Percentiles rank a stretch among this genome's conserved stretches.
Evolutionary conservation across 1,140 invertebrate genomes (phyloP).

Genomic region (Bombus consobrinus): DNA sequence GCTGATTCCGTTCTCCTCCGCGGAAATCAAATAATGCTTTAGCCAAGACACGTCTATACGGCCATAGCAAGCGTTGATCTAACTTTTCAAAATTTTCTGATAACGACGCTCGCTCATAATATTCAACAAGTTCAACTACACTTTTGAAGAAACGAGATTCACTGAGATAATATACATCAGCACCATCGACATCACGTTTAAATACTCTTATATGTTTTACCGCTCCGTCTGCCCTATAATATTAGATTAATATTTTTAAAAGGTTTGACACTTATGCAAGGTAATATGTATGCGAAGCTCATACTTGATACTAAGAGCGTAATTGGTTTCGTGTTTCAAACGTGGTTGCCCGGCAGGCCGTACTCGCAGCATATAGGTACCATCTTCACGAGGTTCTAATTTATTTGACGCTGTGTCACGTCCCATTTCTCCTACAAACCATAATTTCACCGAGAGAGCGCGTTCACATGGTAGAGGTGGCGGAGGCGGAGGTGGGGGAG

Average conservation of each 20-base stretch:
- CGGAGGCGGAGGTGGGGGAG: slow-evolving; percentile 83
- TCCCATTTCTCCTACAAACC: slow-evolving; percentile 95
- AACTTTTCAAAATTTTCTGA: slow-evolving; percentile 95
- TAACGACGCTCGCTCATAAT: slow-evolving; percentile 94
- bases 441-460: slow-evolving; percentile 84
- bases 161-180: slow-evolving; percentile 89
- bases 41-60: slow-evolving; percentile 88
- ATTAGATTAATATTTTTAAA: background rate
- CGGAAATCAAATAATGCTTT: slow-evolving; percentile 90
- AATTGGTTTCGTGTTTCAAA: slow-evolving; percentile 87
- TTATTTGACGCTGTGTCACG: slow-evolving; percentile 90
- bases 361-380: slow-evolving; percentile 94
- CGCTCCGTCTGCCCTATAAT: slow-evolving; percentile 88
- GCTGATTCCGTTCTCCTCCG: slow-evolving; percentile 89
- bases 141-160: slow-evolving; percentile 95
- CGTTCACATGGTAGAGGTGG: slow-evolving; percentile 83
- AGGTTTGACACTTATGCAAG: background rate
- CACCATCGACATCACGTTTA: slow-evolving; percentile 84
- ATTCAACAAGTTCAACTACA: slow-evolving; percentile 93
- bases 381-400: slow-evolving; percentile 90
- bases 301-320: slow-evolving; percentile 95
- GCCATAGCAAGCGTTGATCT: slow-evolving; percentile 89
- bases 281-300: slow-evolving; percentile 56
- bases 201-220: slow-evolving; percentile 97
- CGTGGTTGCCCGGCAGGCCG: slow-evolving; percentile 86